These are phyloP conservation scores for Arremon brunneinucha DNA, from an alignment of 2,797 vertebrate genomes.

Conservation along the genomic window DNA sequence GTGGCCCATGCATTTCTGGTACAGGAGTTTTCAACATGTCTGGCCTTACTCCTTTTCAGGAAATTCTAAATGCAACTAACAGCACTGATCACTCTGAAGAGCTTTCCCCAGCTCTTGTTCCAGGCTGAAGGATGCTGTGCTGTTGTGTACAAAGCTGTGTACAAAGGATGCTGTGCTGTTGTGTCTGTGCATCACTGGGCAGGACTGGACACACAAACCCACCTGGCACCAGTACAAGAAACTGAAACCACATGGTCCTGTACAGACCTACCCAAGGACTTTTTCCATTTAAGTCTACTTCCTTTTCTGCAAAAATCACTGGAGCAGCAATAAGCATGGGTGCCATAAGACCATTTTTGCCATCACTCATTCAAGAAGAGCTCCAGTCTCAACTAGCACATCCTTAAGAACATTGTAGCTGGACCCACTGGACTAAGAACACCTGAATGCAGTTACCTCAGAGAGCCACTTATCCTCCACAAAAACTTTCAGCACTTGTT, in stretches of 20 bases:
- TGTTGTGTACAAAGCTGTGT: background rate
- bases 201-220: background rate
- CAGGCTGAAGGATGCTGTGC: background rate
- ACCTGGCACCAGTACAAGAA: background rate
- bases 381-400: background rate
- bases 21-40: background rate
- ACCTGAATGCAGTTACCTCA: constrained; percentile 78
- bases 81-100: background rate
- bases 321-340: background rate
- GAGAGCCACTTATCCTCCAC: constrained; percentile 91
- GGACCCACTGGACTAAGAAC: background rate
- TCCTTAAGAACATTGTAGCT: background rate
- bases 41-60: background rate
- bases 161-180: background rate
- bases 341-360: background rate
- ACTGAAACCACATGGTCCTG: background rate
- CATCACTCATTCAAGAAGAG: background rate
- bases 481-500: constrained; percentile 85
- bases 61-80: background rate
- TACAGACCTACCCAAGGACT: background rate
- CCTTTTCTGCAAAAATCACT: background rate
- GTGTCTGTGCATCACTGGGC: background rate
- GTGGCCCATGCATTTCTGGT: background rate
- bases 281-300: background rate
- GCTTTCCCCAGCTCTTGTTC: background rate